phyloP scores from a whole-genome alignment of 2,113 vertebrate species.

The Oryctolagus cuniculus region mOryCun1.1 NC_091436.1:97127501-97128000 shows the following conservation, averaged over 20 bases:
- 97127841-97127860: too few species aligned
- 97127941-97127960: too few species aligned
- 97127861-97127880: too few species aligned
- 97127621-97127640: constrained; percentile 1
- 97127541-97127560: not conserved
- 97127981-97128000: too few species aligned
- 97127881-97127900: too few species aligned
- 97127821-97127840: not conserved
- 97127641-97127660: constrained; percentile 27
- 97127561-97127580: not conserved
- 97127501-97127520: not conserved
- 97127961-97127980: too few species aligned
- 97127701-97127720: constrained; percentile 53
- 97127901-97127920: too few species aligned
- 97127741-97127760: constrained; percentile 4
- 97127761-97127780: constrained; percentile 28
- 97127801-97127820: not conserved
- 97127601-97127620: constrained; percentile 45
- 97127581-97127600: not conserved
- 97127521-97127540: not conserved
- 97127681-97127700: not conserved
- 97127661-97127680: not conserved
- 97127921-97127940: too few species aligned
- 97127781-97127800: constrained; percentile 58
- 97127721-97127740: not conserved